phyloP scores from a whole-genome alignment of 2,888 invertebrate genomes.

The Stramonita haemastoma region DNA sequence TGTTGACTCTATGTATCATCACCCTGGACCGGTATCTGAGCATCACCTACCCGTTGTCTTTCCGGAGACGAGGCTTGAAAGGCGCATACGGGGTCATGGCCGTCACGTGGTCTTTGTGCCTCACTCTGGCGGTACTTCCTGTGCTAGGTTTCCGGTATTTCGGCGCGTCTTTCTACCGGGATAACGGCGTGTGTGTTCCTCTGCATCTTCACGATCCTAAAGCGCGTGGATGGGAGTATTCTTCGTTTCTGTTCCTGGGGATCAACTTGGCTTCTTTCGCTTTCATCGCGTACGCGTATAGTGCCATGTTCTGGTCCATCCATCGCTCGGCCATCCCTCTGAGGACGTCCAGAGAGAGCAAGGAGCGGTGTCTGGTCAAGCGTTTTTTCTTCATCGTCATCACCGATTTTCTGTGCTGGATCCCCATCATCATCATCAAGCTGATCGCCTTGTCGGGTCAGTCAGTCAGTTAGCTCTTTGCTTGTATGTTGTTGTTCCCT shows the following conservation, averaged over 20 bases:
- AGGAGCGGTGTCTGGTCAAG: conserved; percentile 54
- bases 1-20: conserved; percentile 56
- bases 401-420: conserved; percentile 60
- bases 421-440: conserved; percentile 60
- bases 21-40: conserved; percentile 59
- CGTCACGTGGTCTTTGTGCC: conserved; percentile 54
- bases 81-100: conserved; percentile 51
- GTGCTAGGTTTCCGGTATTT: conserved; percentile 52
- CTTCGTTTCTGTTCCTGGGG: conserved; percentile 58
- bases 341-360: conserved; percentile 53
- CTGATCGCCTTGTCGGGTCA: conserved; percentile 48
- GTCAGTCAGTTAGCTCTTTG: not conserved
- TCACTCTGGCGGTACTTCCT: conserved; percentile 52
- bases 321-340: conserved; percentile 52
- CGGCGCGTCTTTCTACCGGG: conserved; percentile 55
- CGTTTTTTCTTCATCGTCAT: conserved; percentile 59
- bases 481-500: not conserved
- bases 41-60: conserved; percentile 56
- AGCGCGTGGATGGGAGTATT: conserved; percentile 59
- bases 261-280: conserved; percentile 55
- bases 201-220: conserved; percentile 56
- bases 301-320: conserved; percentile 57
- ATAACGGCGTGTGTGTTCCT: conserved; percentile 60
- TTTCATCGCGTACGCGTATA: conserved; percentile 57
- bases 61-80: conserved; percentile 51